A percentile compares a stretch with the other conserved stretches of the same genome.
Conservation (phyloP, 1,140 invertebrate genomes). For the Macrocentrus cingulum region DNA sequence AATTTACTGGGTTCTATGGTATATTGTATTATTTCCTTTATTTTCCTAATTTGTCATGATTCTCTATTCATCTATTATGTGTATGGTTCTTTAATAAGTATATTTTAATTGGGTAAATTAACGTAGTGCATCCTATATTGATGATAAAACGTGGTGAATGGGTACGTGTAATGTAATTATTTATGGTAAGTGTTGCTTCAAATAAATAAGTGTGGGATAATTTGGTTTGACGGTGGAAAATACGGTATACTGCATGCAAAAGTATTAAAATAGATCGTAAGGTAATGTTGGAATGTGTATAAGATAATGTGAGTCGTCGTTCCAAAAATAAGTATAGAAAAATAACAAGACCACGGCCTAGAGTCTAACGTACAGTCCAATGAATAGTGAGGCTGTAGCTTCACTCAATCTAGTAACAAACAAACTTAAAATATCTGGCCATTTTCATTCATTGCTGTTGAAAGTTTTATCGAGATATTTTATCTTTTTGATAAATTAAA, state of each 20-base stretch:
- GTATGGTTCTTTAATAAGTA: neutral
- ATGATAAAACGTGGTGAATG: neutral
- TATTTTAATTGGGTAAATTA: neutral
- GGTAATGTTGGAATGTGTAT: conserved; percentile 47
- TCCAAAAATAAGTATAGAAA: conserved; percentile 51
- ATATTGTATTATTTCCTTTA: conserved; percentile 37
- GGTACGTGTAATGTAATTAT: neutral
- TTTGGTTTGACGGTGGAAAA: conserved; percentile 14
- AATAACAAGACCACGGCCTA: conserved; percentile 38
- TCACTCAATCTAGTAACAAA: neutral
- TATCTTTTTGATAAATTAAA: too few species aligned
- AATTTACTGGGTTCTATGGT: conserved; percentile 42
- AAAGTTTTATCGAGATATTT: too few species aligned
- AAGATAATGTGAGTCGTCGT: conserved; percentile 48
- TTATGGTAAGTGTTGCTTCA: neutral
- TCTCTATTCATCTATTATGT: neutral
- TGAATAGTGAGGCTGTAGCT: neutral
- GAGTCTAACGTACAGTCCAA: conserved; percentile 8
- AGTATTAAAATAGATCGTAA: conserved; percentile 51
- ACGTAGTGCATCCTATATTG: neutral
- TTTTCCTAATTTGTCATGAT: conserved; percentile 1
- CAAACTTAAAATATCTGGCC: too few species aligned
- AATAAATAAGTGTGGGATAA: neutral
- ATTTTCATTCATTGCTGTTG: too few species aligned
- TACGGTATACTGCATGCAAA: neutral